Conservation (phyloP, 2,797 vertebrate genomes). For the Sylvilagus floridanus region DNA sequence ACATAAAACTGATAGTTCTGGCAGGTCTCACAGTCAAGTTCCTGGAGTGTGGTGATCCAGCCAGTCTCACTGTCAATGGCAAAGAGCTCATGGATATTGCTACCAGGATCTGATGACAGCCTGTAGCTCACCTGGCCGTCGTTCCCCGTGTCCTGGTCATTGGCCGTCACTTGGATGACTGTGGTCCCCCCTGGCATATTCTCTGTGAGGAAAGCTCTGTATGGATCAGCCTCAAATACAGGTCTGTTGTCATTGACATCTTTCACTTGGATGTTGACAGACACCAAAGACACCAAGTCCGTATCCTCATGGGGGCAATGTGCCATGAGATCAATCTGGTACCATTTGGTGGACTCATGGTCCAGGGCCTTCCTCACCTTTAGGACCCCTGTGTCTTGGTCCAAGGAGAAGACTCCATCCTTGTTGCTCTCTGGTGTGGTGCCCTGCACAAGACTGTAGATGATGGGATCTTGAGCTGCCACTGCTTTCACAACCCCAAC, state of each 20-base stretch:
- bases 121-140: constrained; percentile 96
- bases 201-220: constrained; percentile 95
- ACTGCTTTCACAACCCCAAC: constrained; percentile 94
- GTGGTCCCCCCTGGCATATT: constrained; percentile 97
- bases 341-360: constrained; percentile 97
- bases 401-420: constrained; percentile 94
- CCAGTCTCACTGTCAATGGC: constrained; percentile 94
- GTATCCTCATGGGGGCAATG: constrained; percentile 94
- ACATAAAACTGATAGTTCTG: constrained; percentile 93
- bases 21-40: constrained; percentile 93
- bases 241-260: constrained; percentile 98
- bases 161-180: constrained; percentile 98
- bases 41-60: constrained; percentile 94
- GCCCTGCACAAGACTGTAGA: constrained; percentile 97
- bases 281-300: constrained; percentile 94
- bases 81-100: constrained; percentile 89
- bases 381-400: constrained; percentile 93
- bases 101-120: constrained; percentile 89
- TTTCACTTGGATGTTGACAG: constrained; percentile 96
- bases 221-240: constrained; percentile 96
- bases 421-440: constrained; percentile 97
- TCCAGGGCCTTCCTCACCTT: constrained; percentile 95
- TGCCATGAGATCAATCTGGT: constrained; percentile 96
- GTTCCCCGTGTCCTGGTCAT: constrained; percentile 94
- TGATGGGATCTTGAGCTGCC: constrained; percentile 92